Evolutionary conservation across 2,888 invertebrate species (phyloP), one percentile per base, ranked within the genome.

Genomic region (Tholera decimalis): DNA sequence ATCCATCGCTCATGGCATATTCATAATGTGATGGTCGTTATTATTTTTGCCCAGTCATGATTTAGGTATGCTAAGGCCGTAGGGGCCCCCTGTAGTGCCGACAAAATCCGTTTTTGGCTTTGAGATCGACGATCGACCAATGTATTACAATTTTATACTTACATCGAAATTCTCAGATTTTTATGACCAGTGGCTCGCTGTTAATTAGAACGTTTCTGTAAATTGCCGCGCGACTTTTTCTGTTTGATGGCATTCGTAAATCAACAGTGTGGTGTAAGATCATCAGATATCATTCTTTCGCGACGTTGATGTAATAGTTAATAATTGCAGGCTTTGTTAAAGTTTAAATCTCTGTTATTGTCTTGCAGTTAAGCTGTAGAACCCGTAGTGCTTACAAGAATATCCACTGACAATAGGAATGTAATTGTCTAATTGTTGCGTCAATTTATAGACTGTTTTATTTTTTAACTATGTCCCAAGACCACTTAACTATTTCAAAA

Each of bases 41-140:
- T 80, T 71, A 81, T 80, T 84, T 83, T 79, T 64, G 83, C 80
- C 69, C 79, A 69, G 82, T 85, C 84, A 87, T 85, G 84, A 83
- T 84, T 86, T 82, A 79, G 82, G 81, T 79, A 70, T 77, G 64
- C 79, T 82, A 82, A 82, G 71, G 62, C 55, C 67, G 62, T 60
- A 28, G 58, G 58, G 79, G 77, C 83, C 86, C 82, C 85, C 85
- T 80, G 85, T 71, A 80, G 85, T 60, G 88, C 69, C 58, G 69
- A 73, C 75, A 71, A 85, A 78, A 82, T 79, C 61, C 67, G 55
- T 61, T 64, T 76, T 80, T 75, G 63, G 71, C 66, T 79, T 79
- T 72, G 64, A 67, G 71, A 68, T 70, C 80, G 79, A 87, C 80
- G 80, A 86, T 84, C 79, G 81, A 83, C 83, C 79, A 74, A 73